phyloP scores from a whole-genome alignment of 2,113 vertebrate genomes.

The Calypte anna region DNA sequence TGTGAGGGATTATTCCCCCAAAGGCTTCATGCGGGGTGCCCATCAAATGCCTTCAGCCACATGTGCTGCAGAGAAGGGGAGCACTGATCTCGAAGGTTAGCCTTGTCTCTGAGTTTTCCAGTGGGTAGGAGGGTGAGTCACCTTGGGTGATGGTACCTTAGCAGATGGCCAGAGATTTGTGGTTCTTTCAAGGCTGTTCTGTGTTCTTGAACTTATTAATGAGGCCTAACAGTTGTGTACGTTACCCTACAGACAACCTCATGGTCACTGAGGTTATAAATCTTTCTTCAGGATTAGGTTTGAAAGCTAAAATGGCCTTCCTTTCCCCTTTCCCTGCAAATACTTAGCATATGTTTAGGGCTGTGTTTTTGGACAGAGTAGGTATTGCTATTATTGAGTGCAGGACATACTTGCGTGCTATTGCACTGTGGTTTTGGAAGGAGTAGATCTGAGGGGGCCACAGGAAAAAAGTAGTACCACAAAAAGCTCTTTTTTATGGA shows the following conservation, averaged over 20 bases:
- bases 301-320: not conserved
- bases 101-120: not conserved
- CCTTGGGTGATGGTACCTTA: not conserved
- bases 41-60: not conserved
- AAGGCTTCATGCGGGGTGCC: fast-evolving
- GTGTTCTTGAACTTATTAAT: not conserved
- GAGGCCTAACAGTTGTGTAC: not conserved
- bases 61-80: not conserved
- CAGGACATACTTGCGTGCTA: not conserved
- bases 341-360: not conserved
- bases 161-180: not conserved
- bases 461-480: not conserved
- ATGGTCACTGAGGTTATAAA: not conserved
- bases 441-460: too few relatives aligned
- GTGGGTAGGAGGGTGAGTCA: not conserved
- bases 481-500: not conserved
- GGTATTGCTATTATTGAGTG: not conserved
- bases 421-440: not conserved
- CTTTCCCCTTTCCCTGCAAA: not conserved
- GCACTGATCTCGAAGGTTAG: not conserved
- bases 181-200: not conserved
- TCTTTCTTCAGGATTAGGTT: not conserved
- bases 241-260: not conserved
- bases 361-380: not conserved
- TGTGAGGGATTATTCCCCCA: not conserved